These are phyloP conservation scores for Coronaproctus castanopsis DNA, from an alignment of 2,888 invertebrate species.

Conservation along the genomic window DNA sequence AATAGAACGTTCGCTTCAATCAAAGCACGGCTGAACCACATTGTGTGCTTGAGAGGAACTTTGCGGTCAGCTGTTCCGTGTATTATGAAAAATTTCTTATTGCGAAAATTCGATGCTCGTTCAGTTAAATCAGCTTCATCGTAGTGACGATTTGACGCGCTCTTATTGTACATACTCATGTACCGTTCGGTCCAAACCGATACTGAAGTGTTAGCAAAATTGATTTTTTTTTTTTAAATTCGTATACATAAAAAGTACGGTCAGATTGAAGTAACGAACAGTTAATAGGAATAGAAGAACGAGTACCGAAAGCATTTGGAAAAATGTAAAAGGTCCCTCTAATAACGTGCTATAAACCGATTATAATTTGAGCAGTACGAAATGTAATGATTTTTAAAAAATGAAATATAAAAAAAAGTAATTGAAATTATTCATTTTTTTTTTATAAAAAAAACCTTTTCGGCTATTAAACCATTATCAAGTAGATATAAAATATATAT, in stretches of 20 bases:
- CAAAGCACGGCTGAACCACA: slow-evolving; percentile 62
- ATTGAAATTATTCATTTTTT: too few relatives aligned
- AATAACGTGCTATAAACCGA: too few relatives aligned
- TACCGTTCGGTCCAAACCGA: slow-evolving; percentile 81
- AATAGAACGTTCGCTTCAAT: slow-evolving; percentile 63
- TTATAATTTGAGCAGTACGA: too few relatives aligned
- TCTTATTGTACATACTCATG: slow-evolving; percentile 45
- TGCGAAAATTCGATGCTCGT: slow-evolving; percentile 51
- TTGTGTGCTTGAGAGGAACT: slow-evolving; percentile 72
- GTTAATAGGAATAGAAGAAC: too few relatives aligned
- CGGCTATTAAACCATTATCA: too few relatives aligned
- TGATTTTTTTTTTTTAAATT: neutral
- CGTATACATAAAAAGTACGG: neutral
- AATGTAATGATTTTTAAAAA: too few relatives aligned
- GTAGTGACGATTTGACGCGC: slow-evolving; percentile 46
- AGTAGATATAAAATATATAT: too few relatives aligned
- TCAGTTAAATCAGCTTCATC: slow-evolving; percentile 58
- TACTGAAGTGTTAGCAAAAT: slow-evolving; percentile 32
- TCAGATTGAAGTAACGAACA: neutral
- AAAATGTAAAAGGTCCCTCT: too few relatives aligned
- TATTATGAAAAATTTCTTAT: slow-evolving; percentile 28
- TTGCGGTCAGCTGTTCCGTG: slow-evolving; percentile 71
- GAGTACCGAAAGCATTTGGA: too few relatives aligned
- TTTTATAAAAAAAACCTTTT: too few relatives aligned
- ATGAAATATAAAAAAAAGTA: too few relatives aligned